Base-by-base conservation (phyloP, 2,113 vertebrate genomes). In the Acinonyx jubatus region DNA sequence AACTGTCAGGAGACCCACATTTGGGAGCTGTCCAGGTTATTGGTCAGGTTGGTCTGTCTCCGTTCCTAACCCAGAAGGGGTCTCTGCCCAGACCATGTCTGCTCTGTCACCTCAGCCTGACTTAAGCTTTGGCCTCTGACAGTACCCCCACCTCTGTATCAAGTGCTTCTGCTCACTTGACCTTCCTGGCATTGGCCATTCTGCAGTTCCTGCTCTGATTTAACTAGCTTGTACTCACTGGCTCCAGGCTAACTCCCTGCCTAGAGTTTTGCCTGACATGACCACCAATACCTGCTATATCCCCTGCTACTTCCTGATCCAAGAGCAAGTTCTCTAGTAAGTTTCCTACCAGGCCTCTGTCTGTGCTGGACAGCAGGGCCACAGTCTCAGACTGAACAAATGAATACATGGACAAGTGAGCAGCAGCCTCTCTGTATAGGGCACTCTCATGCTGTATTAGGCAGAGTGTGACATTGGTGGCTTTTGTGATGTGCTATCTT, bases 11-110 rank as follows among this genome's bases (percentile, higher is more conserved):
- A 89, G 50, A 83, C 2, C 5, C 0, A 21, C 3, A 6, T 31
- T 57, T 3, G 0, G 57, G 96, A 96, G 74, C 89, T 96, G 91
- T 96, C 94, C 80, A 23, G 27, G 84, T 55, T 87, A n/a, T 61
- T 86, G 13, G n/a, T 1, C 27, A 69, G 21, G 11, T 33, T 45
- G 25, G 27, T 27, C 27, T 76, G 14, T 33, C 12, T 91, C 19
- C 31, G 23, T 45, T 33, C 31, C 87, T 41, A 84, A 63, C 7
- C 52, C 45, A 57, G 2, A 29, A 45, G 6, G 29, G 19, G 19
- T 79, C 38, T 61, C 66, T 52, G 14, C 16, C 27, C 15, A 41
- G 31, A 18, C 25, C 13, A 52, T 36, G 8, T 45, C 41, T 78
- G 11, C 10, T 71, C n/a, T 66, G 52, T 33, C 23, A 31, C 71